Evolutionary conservation across 2,113 vertebrate species (phyloP).

Genomic region (Hiodon alosoides): DNA sequence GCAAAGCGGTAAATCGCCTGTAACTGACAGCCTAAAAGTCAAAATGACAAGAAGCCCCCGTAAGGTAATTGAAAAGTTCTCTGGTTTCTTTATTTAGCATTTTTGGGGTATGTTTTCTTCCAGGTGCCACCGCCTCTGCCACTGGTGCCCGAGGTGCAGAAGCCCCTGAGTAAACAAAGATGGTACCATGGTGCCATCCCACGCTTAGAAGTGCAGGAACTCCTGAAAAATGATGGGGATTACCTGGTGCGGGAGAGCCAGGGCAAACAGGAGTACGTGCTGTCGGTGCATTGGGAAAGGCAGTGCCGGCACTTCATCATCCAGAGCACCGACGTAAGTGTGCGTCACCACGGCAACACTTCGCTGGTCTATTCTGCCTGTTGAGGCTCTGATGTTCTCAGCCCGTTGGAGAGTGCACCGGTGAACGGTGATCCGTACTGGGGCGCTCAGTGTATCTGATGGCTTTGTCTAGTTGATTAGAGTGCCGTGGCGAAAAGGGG

Average conservation of each 20-base stretch:
- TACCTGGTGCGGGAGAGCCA: slow-evolving; percentile 93
- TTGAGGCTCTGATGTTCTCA: no score
- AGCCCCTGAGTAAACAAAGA: slow-evolving; percentile 79
- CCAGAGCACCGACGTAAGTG: slow-evolving; percentile 75
- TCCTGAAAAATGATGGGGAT: slow-evolving; percentile 75
- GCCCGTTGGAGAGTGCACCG: no score
- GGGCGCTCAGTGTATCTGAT: no score
- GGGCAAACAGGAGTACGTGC: slow-evolving; percentile 85
- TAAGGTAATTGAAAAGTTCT: no score
- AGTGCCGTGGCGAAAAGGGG: neutral
- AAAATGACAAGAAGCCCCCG: no score
- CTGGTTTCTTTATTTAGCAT: no score
- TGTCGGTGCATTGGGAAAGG: slow-evolving; percentile 80
- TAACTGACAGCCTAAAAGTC: neutral
- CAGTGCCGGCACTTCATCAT: slow-evolving; percentile 91
- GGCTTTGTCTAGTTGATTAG: neutral
- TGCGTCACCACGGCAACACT: neutral
- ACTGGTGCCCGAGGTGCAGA: slow-evolving; percentile 69
- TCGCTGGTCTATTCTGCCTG: no score
- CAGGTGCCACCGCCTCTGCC: slow-evolving; percentile 67
- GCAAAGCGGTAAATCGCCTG: no score
- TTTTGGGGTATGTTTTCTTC: neutral
- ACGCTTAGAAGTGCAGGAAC: slow-evolving; percentile 74
- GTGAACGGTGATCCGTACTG: no score
- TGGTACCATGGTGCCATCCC: slow-evolving; percentile 97